These are phyloP conservation scores for Clunio marinus DNA, from an alignment of 2,888 invertebrate species.

Conservation along the genomic window DNA sequence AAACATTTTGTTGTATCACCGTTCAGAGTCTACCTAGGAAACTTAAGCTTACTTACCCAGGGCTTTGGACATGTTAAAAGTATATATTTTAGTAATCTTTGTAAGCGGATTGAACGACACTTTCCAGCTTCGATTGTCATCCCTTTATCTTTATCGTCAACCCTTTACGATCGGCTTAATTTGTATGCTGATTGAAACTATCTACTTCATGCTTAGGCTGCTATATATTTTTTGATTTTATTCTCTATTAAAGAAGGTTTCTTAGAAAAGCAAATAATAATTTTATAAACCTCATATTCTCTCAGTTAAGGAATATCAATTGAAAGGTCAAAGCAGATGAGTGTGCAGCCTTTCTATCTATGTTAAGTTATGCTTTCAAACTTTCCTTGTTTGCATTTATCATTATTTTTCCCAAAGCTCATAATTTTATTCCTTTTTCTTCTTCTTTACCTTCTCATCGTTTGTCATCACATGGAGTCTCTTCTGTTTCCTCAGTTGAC, in stretches of 20 bases:
- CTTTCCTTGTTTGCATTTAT: constrained; percentile 18
- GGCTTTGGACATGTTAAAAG: too few species aligned
- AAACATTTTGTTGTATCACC: neutral
- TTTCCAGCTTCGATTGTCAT: neutral
- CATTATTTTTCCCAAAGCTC: neutral
- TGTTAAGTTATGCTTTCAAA: too few species aligned
- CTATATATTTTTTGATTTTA: too few species aligned
- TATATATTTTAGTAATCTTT: too few species aligned
- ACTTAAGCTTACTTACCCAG: too few species aligned
- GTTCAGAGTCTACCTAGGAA: too few species aligned
- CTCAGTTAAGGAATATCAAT: too few species aligned
- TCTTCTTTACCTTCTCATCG: neutral
- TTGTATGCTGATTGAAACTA: too few species aligned
- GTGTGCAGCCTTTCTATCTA: too few species aligned
- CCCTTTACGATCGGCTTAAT: neutral
- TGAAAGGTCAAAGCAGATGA: too few species aligned
- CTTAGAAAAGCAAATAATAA: neutral
- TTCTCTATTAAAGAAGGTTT: too few species aligned
- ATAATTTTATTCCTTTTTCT: neutral
- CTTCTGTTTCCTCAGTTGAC: neutral
- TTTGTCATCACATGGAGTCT: neutral
- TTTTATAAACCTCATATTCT: neutral
- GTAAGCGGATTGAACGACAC: constrained; percentile 10
- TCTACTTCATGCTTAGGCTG: too few species aligned
- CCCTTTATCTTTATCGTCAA: neutral